Base-by-base conservation (phyloP, 2,888 invertebrate species). In the Acronicta aceris region DNA sequence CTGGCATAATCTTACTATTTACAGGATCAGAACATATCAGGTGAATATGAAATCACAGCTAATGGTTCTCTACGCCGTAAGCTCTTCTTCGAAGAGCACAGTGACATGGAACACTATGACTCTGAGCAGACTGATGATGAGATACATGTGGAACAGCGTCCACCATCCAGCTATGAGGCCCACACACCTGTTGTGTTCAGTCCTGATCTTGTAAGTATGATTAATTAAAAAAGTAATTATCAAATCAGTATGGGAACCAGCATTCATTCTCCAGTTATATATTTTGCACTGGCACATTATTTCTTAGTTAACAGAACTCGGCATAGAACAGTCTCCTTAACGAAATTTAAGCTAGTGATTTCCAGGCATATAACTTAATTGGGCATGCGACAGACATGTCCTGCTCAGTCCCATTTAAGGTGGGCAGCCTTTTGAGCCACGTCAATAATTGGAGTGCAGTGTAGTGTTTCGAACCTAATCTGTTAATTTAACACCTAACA, bases 91-190 rank as follows among this genome's bases (percentile, higher is more conserved):
- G 94, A 94, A 58, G 93, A 93, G 64, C 91, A 92, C 65, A 91
- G 91, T 79, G 92, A 91, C n/a, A 82, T 86, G 71, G 93, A 93
- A 41, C 90, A 92, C 53, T 89, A 92, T 78, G 94, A 94, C 59
- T 93, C 93, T 0, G 93, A 94, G 50, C 91, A 91, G 38, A 93
- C 92, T 8, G 94, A 95, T 72, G 94, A 93, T 55, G 94, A 95
- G 65, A 60, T 81, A 21, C 78, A 78, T 17, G 64, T 71, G 2
- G 90, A 92, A 43, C 78, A 79, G 4, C 78, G 87, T 0, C 90
- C 92, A 6, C 83, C 85, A 0, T 90, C 92, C 0, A 88, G 85
- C 61, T 91, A 82, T 53, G 90, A 92, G 69, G 74, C 84, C 5
- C 94, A 94, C 55, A 86, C 88, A 0, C 93, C 93, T 59, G 66